phyloP scores from a whole-genome alignment of 64 coral and sea anemone genomes.

The Stichodactyla helianthus region DNA sequence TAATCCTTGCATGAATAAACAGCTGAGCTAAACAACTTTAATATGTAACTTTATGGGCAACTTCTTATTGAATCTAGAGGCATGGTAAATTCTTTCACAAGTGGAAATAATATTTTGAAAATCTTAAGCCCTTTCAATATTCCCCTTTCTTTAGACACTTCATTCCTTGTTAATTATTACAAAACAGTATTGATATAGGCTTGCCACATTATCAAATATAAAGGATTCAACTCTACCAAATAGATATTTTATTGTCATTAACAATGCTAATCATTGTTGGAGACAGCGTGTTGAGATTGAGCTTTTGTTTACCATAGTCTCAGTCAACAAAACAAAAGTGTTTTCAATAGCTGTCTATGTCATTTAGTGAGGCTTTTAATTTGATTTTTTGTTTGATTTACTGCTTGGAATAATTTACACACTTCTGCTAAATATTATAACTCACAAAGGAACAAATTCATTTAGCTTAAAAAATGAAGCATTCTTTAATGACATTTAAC shows the following conservation, averaged over 20 bases:
- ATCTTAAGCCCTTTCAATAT: too few relatives aligned
- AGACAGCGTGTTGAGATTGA: not conserved
- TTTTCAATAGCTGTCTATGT: not conserved
- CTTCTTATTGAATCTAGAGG: too few relatives aligned
- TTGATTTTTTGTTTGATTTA: not conserved
- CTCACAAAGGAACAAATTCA: not conserved
- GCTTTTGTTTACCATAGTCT: not conserved
- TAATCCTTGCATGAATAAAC: too few relatives aligned
- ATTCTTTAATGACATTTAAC: not conserved
- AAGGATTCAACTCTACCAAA: not conserved
- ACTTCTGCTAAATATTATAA: not conserved
- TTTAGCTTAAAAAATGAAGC: not conserved
- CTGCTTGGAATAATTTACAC: not conserved
- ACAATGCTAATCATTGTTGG: not conserved
- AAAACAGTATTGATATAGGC: too few relatives aligned
- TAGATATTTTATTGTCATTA: not conserved
- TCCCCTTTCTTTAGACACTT: too few relatives aligned
- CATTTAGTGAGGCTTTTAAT: not conserved
- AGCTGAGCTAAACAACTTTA: too few relatives aligned
- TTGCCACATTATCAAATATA: not conserved
- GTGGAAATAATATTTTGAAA: too few relatives aligned
- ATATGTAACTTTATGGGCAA: too few relatives aligned
- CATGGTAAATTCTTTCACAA: too few relatives aligned
- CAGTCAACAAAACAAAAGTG: not conserved
- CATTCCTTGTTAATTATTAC: too few relatives aligned